These are phyloP conservation scores for Toxotes chatareus DNA, from an alignment of 2,113 vertebrate genomes.

Conservation along the genomic window DNA sequence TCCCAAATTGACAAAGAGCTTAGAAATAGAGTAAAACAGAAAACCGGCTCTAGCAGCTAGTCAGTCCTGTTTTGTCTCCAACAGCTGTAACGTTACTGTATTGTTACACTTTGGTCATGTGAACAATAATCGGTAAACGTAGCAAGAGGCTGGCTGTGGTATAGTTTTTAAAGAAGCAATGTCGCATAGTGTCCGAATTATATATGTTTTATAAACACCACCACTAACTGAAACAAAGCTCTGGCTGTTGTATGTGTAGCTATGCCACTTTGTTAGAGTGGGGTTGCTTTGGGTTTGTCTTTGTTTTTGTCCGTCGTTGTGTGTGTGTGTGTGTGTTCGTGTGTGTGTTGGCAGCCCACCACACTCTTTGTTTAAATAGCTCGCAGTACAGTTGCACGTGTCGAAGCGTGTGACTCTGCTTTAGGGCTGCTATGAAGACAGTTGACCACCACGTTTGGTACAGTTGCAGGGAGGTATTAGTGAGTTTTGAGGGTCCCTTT, in stretches of 20 bases:
- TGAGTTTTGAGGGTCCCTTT: slow-evolving; percentile 1
- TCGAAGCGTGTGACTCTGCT: slow-evolving; percentile 81
- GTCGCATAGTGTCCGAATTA: background rate
- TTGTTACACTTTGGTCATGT: slow-evolving; percentile 36
- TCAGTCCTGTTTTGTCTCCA: slow-evolving; percentile 5
- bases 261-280: slow-evolving; percentile 3
- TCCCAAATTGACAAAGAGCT: background rate
- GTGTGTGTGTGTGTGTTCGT: slow-evolving; percentile 26
- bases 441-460: slow-evolving; percentile 28
- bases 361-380: slow-evolving; percentile 83
- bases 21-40: background rate
- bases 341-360: slow-evolving; percentile 52
- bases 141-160: background rate
- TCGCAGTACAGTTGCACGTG: slow-evolving; percentile 82
- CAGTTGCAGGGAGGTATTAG: background rate
- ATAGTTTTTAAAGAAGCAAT: background rate
- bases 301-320: slow-evolving; percentile 37
- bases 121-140: slow-evolving; percentile 32
- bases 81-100: slow-evolving; percentile 50
- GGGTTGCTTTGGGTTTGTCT: slow-evolving; percentile 22
- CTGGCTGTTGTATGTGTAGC: background rate
- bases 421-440: slow-evolving; percentile 35
- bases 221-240: background rate
- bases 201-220: background rate
- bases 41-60: background rate